These are phyloP conservation scores for Zoanthus sansibaricus DNA, from an alignment of 92 coral and sea anemone genomes.

Conservation along the genomic window DNA sequence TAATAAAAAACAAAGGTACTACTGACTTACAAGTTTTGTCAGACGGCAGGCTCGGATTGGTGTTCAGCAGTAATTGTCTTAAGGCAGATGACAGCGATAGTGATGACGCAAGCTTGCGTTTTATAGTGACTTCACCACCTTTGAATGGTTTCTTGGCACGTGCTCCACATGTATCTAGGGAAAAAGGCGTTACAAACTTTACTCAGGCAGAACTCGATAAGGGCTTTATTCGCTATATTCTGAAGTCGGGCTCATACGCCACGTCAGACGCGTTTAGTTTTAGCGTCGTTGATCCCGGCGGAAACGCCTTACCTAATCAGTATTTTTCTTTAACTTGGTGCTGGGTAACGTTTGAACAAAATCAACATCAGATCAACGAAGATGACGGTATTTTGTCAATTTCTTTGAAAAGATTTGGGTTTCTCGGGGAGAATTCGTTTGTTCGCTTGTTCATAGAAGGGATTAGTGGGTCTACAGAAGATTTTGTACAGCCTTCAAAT, in stretches of 20 bases:
- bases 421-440: conserved; percentile 87
- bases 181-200: conserved; percentile 63
- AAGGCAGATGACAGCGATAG: conserved; percentile 90
- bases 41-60: conserved; percentile 71
- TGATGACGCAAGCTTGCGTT: conserved; percentile 70
- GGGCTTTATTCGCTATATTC: conserved; percentile 68
- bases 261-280: conserved; percentile 91
- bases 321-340: conserved; percentile 90
- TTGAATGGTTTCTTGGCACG: conserved; percentile 66
- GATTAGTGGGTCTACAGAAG: conserved; percentile 76
- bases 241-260: conserved; percentile 66
- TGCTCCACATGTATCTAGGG: conserved; percentile 41
- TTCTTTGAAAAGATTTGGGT: conserved; percentile 76
- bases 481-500: conserved; percentile 74
- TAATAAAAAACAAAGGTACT: conserved; percentile 84
- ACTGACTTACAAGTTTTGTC: conserved; percentile 79
- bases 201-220: conserved; percentile 77
- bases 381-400: conserved; percentile 70
- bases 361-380: conserved; percentile 72
- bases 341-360: conserved; percentile 78
- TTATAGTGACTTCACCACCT: conserved; percentile 70
- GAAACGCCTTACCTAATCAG: conserved; percentile 74
- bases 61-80: conserved; percentile 67
- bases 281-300: conserved; percentile 84
- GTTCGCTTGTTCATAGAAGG: conserved; percentile 72